phyloP scores from a whole-genome alignment of 2,113 vertebrate species.

The Phalacrocorax aristotelis region DNA sequence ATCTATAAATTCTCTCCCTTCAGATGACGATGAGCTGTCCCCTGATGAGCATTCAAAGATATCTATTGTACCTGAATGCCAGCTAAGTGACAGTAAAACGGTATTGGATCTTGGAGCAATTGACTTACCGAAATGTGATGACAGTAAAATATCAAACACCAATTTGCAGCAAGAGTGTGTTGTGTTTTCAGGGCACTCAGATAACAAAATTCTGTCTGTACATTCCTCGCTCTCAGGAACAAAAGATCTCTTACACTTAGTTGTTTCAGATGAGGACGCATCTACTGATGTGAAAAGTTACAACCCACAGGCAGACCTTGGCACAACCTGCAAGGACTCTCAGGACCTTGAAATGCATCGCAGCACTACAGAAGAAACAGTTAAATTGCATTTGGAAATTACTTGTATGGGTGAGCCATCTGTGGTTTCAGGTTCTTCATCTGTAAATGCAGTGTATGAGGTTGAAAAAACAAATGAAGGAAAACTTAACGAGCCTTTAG shows the following conservation, averaged over 20 bases:
- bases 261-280: constrained; percentile 61
- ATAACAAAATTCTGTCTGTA: constrained; percentile 41
- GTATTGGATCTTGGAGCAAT: constrained; percentile 63
- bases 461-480: constrained; percentile 41
- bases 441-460: constrained; percentile 11
- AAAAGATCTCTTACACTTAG: constrained; percentile 59
- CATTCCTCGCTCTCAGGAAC: constrained; percentile 67
- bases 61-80: constrained; percentile 70
- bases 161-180: constrained; percentile 82
- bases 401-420: constrained; percentile 51
- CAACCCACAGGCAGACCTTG: constrained; percentile 35
- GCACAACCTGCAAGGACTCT: constrained; percentile 29
- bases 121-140: constrained; percentile 70
- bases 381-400: constrained; percentile 52
- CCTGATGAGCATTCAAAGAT: constrained; percentile 84
- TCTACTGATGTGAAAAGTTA: constrained; percentile 55
- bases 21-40: constrained; percentile 87
- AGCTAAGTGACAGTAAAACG: constrained; percentile 75
- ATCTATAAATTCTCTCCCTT: constrained; percentile 97
- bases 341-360: constrained; percentile 37
- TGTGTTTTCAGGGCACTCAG: constrained; percentile 76
- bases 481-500: constrained; percentile 10
- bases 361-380: constrained; percentile 11
- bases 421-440: constrained; percentile 66
- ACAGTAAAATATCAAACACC: constrained; percentile 76